These are phyloP conservation scores for Mycteria americana DNA, from an alignment of 2,797 vertebrate genomes.

Conservation along the genomic window DNA sequence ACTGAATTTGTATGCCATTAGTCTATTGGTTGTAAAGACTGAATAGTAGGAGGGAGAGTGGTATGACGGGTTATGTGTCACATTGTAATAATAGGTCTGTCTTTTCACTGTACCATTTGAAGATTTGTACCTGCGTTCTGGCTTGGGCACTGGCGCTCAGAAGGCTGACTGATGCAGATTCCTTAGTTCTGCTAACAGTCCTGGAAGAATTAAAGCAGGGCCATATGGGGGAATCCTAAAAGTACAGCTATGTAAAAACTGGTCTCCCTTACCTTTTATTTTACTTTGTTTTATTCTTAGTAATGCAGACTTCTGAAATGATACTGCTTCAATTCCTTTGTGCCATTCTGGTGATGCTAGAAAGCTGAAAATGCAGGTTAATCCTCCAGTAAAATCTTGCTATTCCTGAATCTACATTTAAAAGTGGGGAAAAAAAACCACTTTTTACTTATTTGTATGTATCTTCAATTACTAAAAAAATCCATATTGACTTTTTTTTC, in stretches of 20 bases:
- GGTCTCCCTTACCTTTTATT: background rate
- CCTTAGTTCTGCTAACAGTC: background rate
- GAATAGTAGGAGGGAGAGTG: background rate
- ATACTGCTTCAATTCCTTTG: background rate
- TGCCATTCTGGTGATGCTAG: background rate
- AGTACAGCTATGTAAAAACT: background rate
- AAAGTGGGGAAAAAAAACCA: fast-evolving
- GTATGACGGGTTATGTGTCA: background rate
- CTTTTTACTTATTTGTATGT: background rate
- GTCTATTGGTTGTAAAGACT: background rate
- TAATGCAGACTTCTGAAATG: background rate
- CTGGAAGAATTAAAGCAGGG: background rate
- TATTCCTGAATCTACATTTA: background rate
- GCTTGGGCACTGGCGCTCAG: background rate
- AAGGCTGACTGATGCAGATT: background rate
- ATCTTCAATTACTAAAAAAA: background rate
- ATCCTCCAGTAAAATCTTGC: background rate
- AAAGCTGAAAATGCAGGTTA: background rate
- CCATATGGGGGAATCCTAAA: fast-evolving
- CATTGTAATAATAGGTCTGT: background rate
- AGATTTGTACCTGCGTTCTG: background rate
- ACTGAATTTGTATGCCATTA: background rate
- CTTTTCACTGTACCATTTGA: background rate
- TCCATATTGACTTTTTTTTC: background rate
- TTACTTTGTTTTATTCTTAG: background rate